Conservation (phyloP, 2,797 vertebrate genomes). For the Cossypha niveicapilla region DNA sequence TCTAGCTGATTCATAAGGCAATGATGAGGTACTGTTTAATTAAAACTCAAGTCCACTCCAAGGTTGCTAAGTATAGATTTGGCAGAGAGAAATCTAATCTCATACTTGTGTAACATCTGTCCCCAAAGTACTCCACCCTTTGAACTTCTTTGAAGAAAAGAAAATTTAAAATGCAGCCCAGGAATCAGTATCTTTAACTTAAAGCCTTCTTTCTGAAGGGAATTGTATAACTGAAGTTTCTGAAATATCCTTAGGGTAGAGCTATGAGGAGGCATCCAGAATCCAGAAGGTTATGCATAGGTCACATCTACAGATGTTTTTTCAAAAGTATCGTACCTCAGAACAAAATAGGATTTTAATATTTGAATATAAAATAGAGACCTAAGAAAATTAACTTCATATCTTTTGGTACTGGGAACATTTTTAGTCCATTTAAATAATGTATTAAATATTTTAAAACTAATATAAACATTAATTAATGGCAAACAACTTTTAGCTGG, state of each 20-base stretch:
- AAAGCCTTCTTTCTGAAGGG: slow-evolving; percentile 41
- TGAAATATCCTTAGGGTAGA: slow-evolving; percentile 31
- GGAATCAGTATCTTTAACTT: background rate
- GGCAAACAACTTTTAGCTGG: background rate
- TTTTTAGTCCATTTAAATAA: background rate
- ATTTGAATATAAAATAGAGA: background rate
- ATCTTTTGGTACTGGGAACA: background rate
- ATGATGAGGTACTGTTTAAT: background rate
- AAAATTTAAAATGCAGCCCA: slow-evolving; percentile 19
- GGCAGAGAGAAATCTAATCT: background rate
- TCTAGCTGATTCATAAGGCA: background rate
- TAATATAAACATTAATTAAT: background rate
- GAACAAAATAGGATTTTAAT: background rate
- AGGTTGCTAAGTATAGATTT: background rate
- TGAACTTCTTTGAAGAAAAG: slow-evolving; percentile 19
- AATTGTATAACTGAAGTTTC: slow-evolving; percentile 15
- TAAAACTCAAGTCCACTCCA: background rate
- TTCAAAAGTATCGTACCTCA: background rate
- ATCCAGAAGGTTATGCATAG: background rate
- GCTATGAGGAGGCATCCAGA: background rate
- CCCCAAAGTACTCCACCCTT: background rate
- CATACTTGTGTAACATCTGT: background rate
- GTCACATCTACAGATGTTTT: background rate
- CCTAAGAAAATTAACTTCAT: background rate
- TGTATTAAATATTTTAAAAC: background rate